Base-by-base conservation (phyloP, 1,140 invertebrate genomes). In the Papilio helenus region DNA sequence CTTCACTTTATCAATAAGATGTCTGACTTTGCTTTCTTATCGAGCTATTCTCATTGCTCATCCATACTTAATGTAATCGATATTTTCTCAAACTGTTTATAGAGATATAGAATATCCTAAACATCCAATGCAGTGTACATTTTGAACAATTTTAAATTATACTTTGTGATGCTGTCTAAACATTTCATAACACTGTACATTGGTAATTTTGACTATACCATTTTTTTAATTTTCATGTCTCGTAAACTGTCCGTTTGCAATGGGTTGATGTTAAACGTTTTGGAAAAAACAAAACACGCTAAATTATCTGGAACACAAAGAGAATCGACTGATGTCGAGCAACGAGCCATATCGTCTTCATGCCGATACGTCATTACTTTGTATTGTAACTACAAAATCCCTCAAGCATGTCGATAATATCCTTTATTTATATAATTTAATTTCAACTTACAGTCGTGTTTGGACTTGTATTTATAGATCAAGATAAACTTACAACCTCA, bases 251-350 rank as follows among this genome's bases (percentile, higher is more conserved):
- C 61, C 4, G 26, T 68, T 61, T 68, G 61, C 16, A 18, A 34
- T 34, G 26, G 12, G 61, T 68, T 34, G 14, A 68, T 1, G 61
- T 65, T 65, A 65, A 65, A 65, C 26, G 71, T 46, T 74, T 74
- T 74, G 42, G n/a, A 74, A 44, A 26, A 79, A 79, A 84, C 81
- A 84, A 86, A 83, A 79, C 55, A 79, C 72, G 46, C 44, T 39
- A 71, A 80, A 80, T 80, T 79, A 81, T 82, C 80, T 83, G 51
- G 61, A 82, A 86, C 80, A 84, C 82, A 83, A 84, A 86, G 83
- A 82, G 82, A 82, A 72, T 79, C 76, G 51, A 79, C 80, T 79
- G 82, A 71, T 81, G 72, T 80, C 72, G 44, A 20, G 84, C 83
- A 83, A 73, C 80, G 80, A 79, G 58, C 82, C 79, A 79, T 84